Conservation (phyloP, 2,113 vertebrate genomes). For the Symphodus melops region DNA sequence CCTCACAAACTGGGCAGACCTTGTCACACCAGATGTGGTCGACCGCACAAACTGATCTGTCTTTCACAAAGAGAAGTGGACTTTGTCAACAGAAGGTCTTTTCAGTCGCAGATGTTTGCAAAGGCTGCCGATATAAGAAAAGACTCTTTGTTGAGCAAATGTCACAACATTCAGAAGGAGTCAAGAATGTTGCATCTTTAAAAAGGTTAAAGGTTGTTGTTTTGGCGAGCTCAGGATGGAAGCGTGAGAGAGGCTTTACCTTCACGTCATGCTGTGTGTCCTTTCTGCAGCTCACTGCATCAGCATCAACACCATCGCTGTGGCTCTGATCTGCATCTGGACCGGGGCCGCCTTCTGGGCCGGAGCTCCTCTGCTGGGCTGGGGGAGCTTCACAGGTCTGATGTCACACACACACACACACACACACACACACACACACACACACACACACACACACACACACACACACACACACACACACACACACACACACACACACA, state of each 20-base stretch:
- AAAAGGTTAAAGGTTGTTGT: too few species aligned
- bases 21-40: not conserved
- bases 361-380: conserved; percentile 87
- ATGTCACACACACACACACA: not conserved
- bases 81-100: conserved; percentile 66
- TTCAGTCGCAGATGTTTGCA: conserved; percentile 59
- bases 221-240: too few species aligned
- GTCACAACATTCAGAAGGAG: conserved; percentile 74
- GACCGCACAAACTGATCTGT: conserved; percentile 15
- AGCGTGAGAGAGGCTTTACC: too few species aligned
- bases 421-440: too few species aligned
- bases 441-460: too few species aligned
- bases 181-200: conserved; percentile 61
- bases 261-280: too few species aligned
- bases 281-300: conserved; percentile 84
- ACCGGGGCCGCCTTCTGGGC: conserved; percentile 89
- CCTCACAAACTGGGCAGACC: not conserved
- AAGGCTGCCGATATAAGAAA: conserved; percentile 60
- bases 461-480: too few species aligned
- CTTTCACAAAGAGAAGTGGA: conserved; percentile 41
- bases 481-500: too few species aligned
- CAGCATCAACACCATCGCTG: conserved; percentile 82
- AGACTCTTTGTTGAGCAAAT: conserved; percentile 74
- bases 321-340: conserved; percentile 88
- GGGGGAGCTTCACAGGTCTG: conserved; percentile 92